A percentile compares a stretch with the other conserved stretches of the same genome.
Conservation (phyloP, 1,140 invertebrate species). For the Calephelis nemesis region DNA sequence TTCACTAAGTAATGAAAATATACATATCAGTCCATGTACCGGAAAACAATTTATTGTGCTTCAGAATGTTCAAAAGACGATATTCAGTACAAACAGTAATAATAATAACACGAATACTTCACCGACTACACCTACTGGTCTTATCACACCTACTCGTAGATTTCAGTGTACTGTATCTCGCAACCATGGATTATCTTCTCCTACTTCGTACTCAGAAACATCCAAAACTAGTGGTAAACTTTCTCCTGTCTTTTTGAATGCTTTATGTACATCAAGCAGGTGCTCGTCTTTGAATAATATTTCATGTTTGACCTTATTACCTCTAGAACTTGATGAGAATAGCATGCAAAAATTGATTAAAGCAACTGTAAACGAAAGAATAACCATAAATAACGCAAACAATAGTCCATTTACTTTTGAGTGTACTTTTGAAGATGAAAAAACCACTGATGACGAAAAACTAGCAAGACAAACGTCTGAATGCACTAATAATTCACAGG, state of each 20-base stretch:
- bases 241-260: conserved; percentile 23
- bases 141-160: conserved; percentile 29
- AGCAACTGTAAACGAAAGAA: conserved; percentile 27
- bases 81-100: conserved; percentile 27
- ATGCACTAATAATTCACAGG: too few relatives aligned
- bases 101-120: conserved; percentile 27
- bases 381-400: conserved; percentile 27
- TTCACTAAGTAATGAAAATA: conserved; percentile 22
- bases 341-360: conserved; percentile 33
- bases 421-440: too few relatives aligned
- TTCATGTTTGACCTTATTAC: conserved; percentile 20
- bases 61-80: conserved; percentile 23
- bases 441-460: too few relatives aligned
- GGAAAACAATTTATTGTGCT: conserved; percentile 33
- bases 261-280: conserved; percentile 1
- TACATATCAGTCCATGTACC: conserved; percentile 29
- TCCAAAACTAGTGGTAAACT: conserved; percentile 23
- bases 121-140: conserved; percentile 29
- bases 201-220: conserved; percentile 26
- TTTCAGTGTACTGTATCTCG: conserved; percentile 27
- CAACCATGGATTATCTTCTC: conserved; percentile 29
- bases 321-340: conserved; percentile 29
- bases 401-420: conserved; percentile 8
- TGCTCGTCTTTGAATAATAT: conserved; percentile 34
- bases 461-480: too few relatives aligned